phyloP scores from a whole-genome alignment of 2,888 invertebrate species.

The Helleia helle region DNA sequence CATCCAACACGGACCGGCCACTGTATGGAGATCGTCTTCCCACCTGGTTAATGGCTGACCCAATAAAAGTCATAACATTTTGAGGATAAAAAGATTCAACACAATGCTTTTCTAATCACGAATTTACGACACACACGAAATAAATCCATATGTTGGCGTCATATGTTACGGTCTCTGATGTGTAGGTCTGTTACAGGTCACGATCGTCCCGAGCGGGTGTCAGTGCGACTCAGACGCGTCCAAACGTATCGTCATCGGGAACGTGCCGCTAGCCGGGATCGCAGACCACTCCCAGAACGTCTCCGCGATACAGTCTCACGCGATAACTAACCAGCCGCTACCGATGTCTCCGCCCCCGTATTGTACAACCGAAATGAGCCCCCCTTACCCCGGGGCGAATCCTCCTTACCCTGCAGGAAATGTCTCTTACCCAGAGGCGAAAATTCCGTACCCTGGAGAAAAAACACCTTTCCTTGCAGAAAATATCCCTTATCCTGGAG shows the following conservation, averaged over 20 bases:
- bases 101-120: too few relatives aligned
- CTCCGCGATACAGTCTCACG: background rate
- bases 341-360: conserved; percentile 21
- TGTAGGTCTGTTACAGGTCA: too few relatives aligned
- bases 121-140: too few relatives aligned
- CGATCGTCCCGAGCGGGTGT: conserved; percentile 37
- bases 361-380: conserved; percentile 14
- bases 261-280: conserved; percentile 38
- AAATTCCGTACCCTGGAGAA: conserved; percentile 25
- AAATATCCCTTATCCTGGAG: conserved; percentile 24
- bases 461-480: conserved; percentile 21
- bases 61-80: too few relatives aligned
- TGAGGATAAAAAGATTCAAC: too few relatives aligned
- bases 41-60: too few relatives aligned
- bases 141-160: too few relatives aligned
- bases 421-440: conserved; percentile 13
- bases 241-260: conserved; percentile 39
- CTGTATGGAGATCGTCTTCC: too few relatives aligned
- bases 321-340: conserved; percentile 31
- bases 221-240: conserved; percentile 34
- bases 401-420: conserved; percentile 24
- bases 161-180: too few relatives aligned
- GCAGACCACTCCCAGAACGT: conserved; percentile 23
- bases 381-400: conserved; percentile 15
- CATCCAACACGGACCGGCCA: too few relatives aligned